A percentile compares a stretch with the other conserved stretches of the same genome.
Evolutionary conservation across 2,797 vertebrate genomes (phyloP).

Genomic region (Sus cebifrons): DNA sequence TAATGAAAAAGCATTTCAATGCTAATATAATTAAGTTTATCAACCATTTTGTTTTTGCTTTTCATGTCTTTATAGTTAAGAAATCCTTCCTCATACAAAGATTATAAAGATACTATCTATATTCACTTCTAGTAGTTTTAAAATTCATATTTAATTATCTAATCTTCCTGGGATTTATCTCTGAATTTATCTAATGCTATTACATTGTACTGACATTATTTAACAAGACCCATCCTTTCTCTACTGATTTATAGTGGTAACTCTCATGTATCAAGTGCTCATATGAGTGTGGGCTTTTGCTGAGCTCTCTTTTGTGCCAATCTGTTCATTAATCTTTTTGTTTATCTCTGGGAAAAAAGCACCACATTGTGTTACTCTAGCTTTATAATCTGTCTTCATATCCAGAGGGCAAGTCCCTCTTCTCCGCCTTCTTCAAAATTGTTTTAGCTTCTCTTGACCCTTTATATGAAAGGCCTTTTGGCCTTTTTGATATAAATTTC

Average conservation of each 20-base stretch:
- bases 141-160: conserved; percentile 47
- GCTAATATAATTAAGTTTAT: conserved; percentile 10
- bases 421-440: conserved; percentile 22
- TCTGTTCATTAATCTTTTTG: conserved; percentile 29
- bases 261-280: background rate
- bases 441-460: background rate
- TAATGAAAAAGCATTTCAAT: background rate
- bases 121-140: conserved; percentile 1
- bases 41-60: background rate
- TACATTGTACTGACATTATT: background rate
- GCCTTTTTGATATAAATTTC: conserved; percentile 25
- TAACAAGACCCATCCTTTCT: background rate
- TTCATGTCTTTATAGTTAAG: background rate
- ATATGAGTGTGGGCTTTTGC: background rate
- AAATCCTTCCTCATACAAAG: background rate
- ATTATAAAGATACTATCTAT: conserved; percentile 15
- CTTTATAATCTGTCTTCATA: conserved; percentile 31
- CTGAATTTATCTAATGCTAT: background rate
- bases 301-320: background rate
- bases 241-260: background rate
- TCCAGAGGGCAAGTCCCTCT: background rate
- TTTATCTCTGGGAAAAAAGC: background rate
- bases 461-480: background rate
- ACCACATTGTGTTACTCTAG: background rate
- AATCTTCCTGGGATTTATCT: conserved; percentile 24